Conservation (phyloP, 2,888 invertebrate species). For the Melieria omissa region DNA sequence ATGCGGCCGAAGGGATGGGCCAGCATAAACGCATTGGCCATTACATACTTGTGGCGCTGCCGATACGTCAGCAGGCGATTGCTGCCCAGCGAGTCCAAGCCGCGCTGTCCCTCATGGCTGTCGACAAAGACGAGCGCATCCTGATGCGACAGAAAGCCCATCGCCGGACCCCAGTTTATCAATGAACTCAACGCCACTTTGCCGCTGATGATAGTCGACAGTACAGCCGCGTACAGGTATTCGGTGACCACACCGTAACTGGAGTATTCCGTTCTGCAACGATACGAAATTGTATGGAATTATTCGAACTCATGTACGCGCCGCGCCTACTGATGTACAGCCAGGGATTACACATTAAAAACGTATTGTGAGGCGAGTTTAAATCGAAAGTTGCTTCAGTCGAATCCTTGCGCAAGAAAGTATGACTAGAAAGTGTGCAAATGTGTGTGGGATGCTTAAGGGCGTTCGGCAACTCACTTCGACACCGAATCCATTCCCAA, state of each 20-base stretch:
- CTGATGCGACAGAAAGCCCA: slow-evolving; percentile 72
- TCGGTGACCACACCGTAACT: slow-evolving; percentile 77
- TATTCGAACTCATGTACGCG: too few species aligned
- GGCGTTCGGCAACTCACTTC: slow-evolving; percentile 46
- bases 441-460: too few species aligned
- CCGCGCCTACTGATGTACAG: too few species aligned
- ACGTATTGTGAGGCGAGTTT: not conserved
- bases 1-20: slow-evolving; percentile 81
- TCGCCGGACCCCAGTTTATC: slow-evolving; percentile 64
- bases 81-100: slow-evolving; percentile 34
- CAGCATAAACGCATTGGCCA: slow-evolving; percentile 74
- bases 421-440: too few species aligned
- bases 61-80: slow-evolving; percentile 41
- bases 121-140: slow-evolving; percentile 81
- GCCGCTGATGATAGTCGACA: slow-evolving; percentile 61
- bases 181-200: slow-evolving; percentile 71
- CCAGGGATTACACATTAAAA: not conserved
- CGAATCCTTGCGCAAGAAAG: too few species aligned
- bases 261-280: slow-evolving; percentile 68
- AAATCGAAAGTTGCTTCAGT: too few species aligned
- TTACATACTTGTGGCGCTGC: slow-evolving; percentile 42
- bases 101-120: slow-evolving; percentile 89
- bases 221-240: slow-evolving; percentile 67
- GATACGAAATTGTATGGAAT: not conserved
- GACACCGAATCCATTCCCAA: slow-evolving; percentile 55